Base-by-base conservation (phyloP, 2,797 vertebrate species). In the Emydoidea blandingii region DNA sequence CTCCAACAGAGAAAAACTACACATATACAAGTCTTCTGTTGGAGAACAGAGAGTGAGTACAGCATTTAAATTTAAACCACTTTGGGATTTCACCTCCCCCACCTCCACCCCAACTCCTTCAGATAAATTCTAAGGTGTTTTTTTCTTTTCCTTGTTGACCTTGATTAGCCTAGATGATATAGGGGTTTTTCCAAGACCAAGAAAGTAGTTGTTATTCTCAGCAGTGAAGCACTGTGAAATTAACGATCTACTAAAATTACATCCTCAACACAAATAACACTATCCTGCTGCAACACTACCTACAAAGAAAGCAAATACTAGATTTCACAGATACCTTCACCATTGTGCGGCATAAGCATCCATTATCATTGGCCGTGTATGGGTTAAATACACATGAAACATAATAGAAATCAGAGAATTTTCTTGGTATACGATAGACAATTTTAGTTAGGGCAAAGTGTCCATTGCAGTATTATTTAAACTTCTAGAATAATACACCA, bases 201-300 rank as follows among this genome's bases (percentile, higher is more conserved):
- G 92, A 92, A 95, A 93, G 86, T 81, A 91, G 89, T 93, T 92
- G 89, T 84, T 96, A 95, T 85, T 94, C 91, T 97, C 89, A 97
- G 94, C 88, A 96, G 86, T 96, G 95, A 97, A 97, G 83, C 84
- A 91, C 85, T 65, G 86, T 79, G 93, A 95, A 98, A 96, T 96
- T 98, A 98, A 98, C 53, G 65, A 52, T 4, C 85, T 92, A 88
- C 84, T 92, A 92, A 92, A 92, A 90, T 92, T 79, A 91, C 25
- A 88, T 89, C 79, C n/a, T 49, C 41, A 44, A 79, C 90, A 90
- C 68, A 90, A 95, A 90, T 19, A 92, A 7, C 37, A 41, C 80
- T 93, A 79, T 23, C n/a, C 41, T 84, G 78, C 85, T 82, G 78
- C 86, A 88, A 81, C 50, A 91, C 79, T 82, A 87, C 8, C 76